These are phyloP conservation scores for Sapajus apella DNA, from an alignment of 2,113 vertebrate species.

Conservation along the genomic window DNA sequence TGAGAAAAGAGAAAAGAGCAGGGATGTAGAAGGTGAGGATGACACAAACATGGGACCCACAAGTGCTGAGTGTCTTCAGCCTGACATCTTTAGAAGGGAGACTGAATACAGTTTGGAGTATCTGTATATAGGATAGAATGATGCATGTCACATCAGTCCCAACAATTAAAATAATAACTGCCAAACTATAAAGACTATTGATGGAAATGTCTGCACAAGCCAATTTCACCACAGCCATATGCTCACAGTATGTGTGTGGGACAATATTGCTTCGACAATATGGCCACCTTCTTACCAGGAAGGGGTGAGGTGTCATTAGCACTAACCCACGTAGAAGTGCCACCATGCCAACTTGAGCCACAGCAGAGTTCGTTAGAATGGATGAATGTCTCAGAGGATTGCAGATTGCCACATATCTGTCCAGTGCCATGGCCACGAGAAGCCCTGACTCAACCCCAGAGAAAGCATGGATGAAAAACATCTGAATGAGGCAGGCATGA, in stretches of 20 bases:
- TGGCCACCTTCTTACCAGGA: constrained; percentile 77
- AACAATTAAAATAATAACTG: constrained; percentile 71
- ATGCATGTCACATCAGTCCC: constrained; percentile 78
- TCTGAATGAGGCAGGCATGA: constrained; percentile 80
- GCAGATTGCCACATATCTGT: constrained; percentile 80
- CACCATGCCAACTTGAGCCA: constrained; percentile 8
- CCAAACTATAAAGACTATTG: constrained; percentile 81
- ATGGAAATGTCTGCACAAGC: constrained; percentile 80
- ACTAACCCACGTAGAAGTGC: constrained; percentile 55
- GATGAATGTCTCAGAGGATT: constrained; percentile 74
- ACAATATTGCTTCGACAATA: constrained; percentile 78
- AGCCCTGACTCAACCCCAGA: constrained; percentile 79
- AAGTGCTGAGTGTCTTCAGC: constrained; percentile 79
- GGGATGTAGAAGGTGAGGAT: constrained; percentile 81
- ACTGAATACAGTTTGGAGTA: constrained; percentile 67
- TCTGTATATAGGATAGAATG: constrained; percentile 65
- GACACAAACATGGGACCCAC: constrained; percentile 79
- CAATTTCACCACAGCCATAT: constrained; percentile 85
- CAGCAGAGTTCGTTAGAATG: constrained; percentile 61
- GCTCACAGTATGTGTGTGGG: constrained; percentile 83
- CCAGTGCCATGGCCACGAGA: constrained; percentile 81
- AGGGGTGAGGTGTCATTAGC: constrained; percentile 79
- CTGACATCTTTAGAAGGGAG: constrained; percentile 60
- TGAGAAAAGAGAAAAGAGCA: constrained; percentile 81
- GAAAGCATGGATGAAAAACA: constrained; percentile 84